phyloP scores from a whole-genome alignment of 2,113 vertebrate genomes.

The Bubo scandiacus region DNA sequence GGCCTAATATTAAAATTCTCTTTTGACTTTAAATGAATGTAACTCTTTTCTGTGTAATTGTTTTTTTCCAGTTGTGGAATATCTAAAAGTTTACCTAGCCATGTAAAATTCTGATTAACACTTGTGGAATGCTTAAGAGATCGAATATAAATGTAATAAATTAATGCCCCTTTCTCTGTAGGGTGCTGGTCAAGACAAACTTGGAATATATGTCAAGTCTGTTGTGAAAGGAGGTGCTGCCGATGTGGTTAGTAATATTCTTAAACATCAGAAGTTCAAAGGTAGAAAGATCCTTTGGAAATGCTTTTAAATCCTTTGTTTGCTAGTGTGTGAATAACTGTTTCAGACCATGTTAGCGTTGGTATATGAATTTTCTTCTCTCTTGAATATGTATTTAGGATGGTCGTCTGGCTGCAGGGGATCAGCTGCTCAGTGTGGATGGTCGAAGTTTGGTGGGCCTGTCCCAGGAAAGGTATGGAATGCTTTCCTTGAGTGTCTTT shows the following conservation, averaged over 20 bases:
- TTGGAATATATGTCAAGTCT: conserved; percentile 98
- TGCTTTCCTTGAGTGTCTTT: background rate
- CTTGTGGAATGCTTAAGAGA: background rate
- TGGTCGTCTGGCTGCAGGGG: conserved; percentile 92
- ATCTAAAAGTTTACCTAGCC: background rate
- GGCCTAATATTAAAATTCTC: background rate
- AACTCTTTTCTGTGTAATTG: background rate
- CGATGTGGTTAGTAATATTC: conserved; percentile 84
- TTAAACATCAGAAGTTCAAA: background rate
- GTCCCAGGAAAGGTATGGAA: conserved; percentile 91
- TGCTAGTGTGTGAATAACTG: background rate
- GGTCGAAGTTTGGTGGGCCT: conserved; percentile 95
- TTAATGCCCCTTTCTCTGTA: conserved; percentile 54
- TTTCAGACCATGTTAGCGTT: background rate
- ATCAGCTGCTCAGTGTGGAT: conserved; percentile 95
- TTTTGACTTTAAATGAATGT: background rate
- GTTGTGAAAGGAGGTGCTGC: conserved; percentile 98
- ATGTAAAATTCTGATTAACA: background rate
- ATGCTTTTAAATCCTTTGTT: background rate
- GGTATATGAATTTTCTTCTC: background rate
- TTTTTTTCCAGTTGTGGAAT: background rate
- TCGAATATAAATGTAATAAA: background rate
- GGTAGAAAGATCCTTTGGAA: background rate
- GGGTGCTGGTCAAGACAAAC: conserved; percentile 97
- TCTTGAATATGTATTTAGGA: conserved; percentile 74